Evolutionary conservation across 1,140 invertebrate genomes (phyloP).

Genomic region (Elysia chlorotica): DNA sequence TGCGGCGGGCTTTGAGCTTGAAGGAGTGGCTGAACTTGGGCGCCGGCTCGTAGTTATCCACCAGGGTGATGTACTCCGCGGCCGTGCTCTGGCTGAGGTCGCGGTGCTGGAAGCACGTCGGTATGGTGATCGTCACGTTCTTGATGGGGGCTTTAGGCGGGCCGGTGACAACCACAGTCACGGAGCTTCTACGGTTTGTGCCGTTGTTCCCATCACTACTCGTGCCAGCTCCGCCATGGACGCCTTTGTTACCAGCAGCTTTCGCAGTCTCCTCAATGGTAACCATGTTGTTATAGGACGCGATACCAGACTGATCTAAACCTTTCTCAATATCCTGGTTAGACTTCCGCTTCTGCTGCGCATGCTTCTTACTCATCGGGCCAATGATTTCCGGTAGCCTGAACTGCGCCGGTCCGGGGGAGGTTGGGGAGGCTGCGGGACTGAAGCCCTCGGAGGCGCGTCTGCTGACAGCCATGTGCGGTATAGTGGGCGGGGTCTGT

Average conservation of each 20-base stretch:
- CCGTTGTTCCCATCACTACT: no score
- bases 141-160: no score
- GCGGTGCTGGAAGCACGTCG: background rate
- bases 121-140: slow-evolving; percentile 6
- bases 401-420: no score
- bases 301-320: no score
- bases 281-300: no score
- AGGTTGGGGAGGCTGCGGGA: no score
- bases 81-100: slow-evolving; percentile 5
- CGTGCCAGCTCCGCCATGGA: no score
- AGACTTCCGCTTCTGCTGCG: background rate
- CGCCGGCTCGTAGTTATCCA: slow-evolving; percentile 12
- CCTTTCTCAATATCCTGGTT: no score
- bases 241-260: no score
- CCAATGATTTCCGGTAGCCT: background rate
- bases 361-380: background rate
- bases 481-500: background rate
- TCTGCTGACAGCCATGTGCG: background rate
- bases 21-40: slow-evolving; percentile 7
- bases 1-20: background rate
- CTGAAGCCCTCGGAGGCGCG: no score
- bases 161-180: background rate
- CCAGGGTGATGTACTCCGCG: background rate
- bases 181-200: background rate
- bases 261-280: no score